A percentile compares a stretch with the other conserved stretches of the same genome.
Evolutionary conservation across 1,140 invertebrate species (phyloP).

Genomic region (Sminthurinus signatus): DNA sequence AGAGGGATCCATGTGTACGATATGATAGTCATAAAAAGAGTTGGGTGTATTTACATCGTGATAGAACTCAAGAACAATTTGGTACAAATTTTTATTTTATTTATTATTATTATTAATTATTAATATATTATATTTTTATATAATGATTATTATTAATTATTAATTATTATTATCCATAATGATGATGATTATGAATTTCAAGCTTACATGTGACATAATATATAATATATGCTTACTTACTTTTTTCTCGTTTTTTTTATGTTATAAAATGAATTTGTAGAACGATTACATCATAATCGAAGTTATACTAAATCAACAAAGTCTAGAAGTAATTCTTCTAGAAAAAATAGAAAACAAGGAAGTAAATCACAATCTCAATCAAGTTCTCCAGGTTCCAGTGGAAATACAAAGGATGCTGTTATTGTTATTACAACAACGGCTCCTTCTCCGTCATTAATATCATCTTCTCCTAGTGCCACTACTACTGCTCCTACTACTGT

Average conservation of each 20-base stretch:
- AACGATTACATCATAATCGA: conserved; percentile 40
- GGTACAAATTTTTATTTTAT: conserved; percentile 50
- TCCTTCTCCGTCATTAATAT: too few species aligned
- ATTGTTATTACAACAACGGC: neutral
- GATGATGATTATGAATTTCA: neutral
- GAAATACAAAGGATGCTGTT: neutral
- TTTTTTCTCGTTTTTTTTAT: too few species aligned
- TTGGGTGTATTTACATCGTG: conserved; percentile 83
- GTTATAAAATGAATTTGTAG: too few species aligned
- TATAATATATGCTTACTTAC: too few species aligned
- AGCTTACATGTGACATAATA: too few species aligned
- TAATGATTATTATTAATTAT: neutral
- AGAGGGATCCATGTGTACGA: conserved; percentile 74
- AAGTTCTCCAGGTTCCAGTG: conserved; percentile 8
- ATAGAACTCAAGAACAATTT: conserved; percentile 68
- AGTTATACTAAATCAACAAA: conserved; percentile 42
- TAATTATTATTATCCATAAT: neutral
- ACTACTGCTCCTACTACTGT: too few species aligned
- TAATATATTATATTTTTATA: neutral
- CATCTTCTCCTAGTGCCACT: too few species aligned
- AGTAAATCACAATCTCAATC: conserved; percentile 9
- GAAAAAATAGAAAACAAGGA: conserved; percentile 31
- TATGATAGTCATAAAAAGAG: conserved; percentile 82
- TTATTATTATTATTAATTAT: too few species aligned
- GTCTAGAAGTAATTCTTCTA: conserved; percentile 30